Evolutionary conservation across 2,888 invertebrate genomes (phyloP), one percentile per base, ranked within the genome.

Genomic region (Latheticus oryzae): DNA sequence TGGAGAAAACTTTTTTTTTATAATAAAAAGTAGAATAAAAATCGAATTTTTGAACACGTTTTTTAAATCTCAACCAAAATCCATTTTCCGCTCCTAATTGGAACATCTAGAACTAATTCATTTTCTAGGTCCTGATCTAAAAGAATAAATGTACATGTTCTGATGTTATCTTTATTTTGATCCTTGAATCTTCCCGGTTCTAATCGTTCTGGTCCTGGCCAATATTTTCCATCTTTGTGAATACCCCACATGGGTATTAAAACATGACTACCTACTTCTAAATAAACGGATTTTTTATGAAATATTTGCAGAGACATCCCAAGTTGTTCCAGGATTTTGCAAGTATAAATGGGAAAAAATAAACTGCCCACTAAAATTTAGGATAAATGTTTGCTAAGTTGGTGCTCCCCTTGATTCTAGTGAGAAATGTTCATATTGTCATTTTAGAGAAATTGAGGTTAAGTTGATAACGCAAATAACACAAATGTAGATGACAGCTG

Each of bases 121-220:
- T 67, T 81, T 85, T 51, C 87, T 80, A 1, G 83, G 86, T 1
- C 87, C 87, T 0, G 84, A 7, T 1, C 75, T 74, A 58, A 75
- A 75, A 1, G 73, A 9, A 73, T 3, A 32, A 68, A 73, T 0
- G 80, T 73, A 30, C 78, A 79, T 0, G 79, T 78, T 7, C 76
- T 65, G 8, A 82, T 80, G n/a, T 78, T 78, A 0, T 76, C 73
- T 61, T 82, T 83, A 65, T 85, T 85, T 61, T 84, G 82, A 0
- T 84, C 81, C 1, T 78, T 83, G 59, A 76, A 76, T 54, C 76
- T 56, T 56, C 76, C 75, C 0, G 76, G 76, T 64, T 74, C 72
- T 35, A 67, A 77, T 15, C 65, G 55, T 5, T 70, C 65, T 2
- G 76, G 76, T 11, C 74, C 52, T 7, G 69, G 66, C 51, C 63